These are phyloP conservation scores for Sitta carolinensis DNA, from an alignment of 2,797 vertebrate species.

Conservation along the genomic window DNA sequence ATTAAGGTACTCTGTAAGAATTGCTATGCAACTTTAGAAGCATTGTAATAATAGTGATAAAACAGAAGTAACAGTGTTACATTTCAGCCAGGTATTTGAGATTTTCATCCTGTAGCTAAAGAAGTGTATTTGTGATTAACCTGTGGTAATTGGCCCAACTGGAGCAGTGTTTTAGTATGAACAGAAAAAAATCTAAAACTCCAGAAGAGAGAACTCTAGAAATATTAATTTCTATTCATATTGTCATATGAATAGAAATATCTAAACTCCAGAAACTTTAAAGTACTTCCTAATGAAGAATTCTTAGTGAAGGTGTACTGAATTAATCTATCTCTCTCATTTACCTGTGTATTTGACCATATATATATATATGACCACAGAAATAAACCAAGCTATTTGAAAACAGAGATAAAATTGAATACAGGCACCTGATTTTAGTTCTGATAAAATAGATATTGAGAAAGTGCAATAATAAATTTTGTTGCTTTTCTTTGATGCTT, in stretches of 20 bases:
- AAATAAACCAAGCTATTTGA: not conserved
- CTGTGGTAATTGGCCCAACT: not conserved
- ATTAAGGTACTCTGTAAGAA: conserved; percentile 81
- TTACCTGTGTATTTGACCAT: not conserved
- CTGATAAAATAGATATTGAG: not conserved
- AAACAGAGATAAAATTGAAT: not conserved
- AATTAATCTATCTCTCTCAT: not conserved
- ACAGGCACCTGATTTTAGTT: not conserved
- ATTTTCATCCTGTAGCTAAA: not conserved
- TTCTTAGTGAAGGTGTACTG: not conserved
- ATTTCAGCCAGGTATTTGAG: not conserved
- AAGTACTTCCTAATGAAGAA: not conserved
- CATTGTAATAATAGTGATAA: not conserved
- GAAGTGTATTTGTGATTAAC: not conserved
- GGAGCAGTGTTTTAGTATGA: not conserved
- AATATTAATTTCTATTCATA: no score
- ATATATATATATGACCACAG: not conserved
- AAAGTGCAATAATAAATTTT: not conserved
- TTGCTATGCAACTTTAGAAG: not conserved
- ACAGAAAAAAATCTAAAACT: no score
- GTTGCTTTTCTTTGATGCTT: not conserved
- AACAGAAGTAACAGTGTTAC: not conserved
- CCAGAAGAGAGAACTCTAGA: no score
- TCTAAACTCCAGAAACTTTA: not conserved
- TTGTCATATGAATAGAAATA: not conserved